Evolutionary conservation across 1,140 invertebrate genomes (phyloP).

Genomic region (Zophobas morio): DNA sequence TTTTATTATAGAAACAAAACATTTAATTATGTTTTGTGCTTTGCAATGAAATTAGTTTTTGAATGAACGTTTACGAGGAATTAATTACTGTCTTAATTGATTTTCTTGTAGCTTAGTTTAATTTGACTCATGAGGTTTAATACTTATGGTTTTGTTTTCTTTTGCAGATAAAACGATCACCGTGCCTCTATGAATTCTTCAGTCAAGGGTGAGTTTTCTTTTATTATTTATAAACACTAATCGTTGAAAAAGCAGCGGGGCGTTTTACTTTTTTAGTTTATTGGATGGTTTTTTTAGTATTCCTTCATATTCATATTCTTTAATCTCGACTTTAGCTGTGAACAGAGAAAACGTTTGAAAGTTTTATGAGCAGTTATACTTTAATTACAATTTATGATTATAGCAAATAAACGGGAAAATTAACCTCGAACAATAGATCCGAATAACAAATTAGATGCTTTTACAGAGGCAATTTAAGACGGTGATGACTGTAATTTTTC

Average conservation of each 20-base stretch:
- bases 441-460: slow-evolving; percentile 50
- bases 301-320: background rate
- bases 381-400: slow-evolving; percentile 38
- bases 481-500: slow-evolving; percentile 52
- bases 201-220: slow-evolving; percentile 29
- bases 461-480: slow-evolving; percentile 51
- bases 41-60: slow-evolving; percentile 59
- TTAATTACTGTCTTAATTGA: slow-evolving; percentile 61
- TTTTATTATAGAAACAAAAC: slow-evolving; percentile 62
- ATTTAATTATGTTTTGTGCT: slow-evolving; percentile 62
- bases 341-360: slow-evolving; percentile 21
- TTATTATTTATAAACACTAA: background rate
- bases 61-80: slow-evolving; percentile 58
- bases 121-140: slow-evolving; percentile 57
- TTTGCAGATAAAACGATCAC: slow-evolving; percentile 50
- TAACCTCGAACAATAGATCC: slow-evolving; percentile 47
- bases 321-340: slow-evolving; percentile 18
- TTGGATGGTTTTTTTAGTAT: background rate
- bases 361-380: slow-evolving; percentile 10
- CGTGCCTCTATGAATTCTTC: slow-evolving; percentile 50
- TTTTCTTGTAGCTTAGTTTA: slow-evolving; percentile 61
- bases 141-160: slow-evolving; percentile 49
- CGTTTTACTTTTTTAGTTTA: background rate
- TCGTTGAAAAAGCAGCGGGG: background rate
- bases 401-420: slow-evolving; percentile 43